Evolutionary conservation across 2,797 vertebrate species (phyloP).

Genomic region (Eremophila alpestris): DNA sequence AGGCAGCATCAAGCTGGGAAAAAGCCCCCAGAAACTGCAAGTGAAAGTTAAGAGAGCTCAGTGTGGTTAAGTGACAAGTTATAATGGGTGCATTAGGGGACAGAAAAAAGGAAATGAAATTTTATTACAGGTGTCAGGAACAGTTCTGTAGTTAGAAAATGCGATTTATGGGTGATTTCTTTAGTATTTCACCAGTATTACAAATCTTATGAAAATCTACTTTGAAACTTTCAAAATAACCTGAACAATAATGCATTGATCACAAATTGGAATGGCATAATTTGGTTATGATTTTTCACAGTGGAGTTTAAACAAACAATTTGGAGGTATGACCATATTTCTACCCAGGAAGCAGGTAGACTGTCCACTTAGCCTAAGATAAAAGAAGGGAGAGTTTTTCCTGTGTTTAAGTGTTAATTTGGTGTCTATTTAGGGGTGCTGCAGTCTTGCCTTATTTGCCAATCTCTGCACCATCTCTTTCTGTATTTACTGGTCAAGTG

Average conservation of each 20-base stretch:
- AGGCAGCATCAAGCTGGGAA: background rate
- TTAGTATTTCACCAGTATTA: background rate
- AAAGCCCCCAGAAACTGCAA: background rate
- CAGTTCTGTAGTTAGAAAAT: background rate
- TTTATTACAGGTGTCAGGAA: background rate
- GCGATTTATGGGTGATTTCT: background rate
- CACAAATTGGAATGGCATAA: background rate
- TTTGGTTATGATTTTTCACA: background rate
- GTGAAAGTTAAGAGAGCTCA: background rate
- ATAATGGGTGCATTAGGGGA: background rate
- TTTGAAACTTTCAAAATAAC: background rate
- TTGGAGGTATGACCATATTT: background rate
- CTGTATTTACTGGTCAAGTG: background rate
- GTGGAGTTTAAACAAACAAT: background rate
- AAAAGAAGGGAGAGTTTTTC: background rate
- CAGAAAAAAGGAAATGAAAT: background rate
- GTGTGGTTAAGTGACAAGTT: background rate
- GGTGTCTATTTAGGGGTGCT: background rate
- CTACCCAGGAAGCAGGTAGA: background rate
- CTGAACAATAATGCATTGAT: background rate
- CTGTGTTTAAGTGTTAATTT: background rate
- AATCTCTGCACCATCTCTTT: background rate
- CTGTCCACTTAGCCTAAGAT: background rate
- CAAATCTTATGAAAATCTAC: background rate
- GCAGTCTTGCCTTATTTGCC: background rate